Evolutionary conservation across 2,888 invertebrate species (phyloP).

Genomic region (Rhopalosiphum nymphaeae): DNA sequence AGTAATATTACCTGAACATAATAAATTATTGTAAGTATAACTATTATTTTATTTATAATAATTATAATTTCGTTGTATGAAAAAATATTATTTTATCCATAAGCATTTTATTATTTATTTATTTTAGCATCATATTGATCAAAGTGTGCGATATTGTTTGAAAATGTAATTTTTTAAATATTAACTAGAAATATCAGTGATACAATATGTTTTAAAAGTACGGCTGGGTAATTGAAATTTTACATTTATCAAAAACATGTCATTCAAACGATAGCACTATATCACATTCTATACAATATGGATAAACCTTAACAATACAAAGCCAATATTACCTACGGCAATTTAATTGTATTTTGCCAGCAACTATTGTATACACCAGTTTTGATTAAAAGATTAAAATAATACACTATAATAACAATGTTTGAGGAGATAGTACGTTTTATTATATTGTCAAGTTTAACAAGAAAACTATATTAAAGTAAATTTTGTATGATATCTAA

Average conservation of each 20-base stretch:
- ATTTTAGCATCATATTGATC: neutral
- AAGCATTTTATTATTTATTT: neutral
- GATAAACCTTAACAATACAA: neutral
- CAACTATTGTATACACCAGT: neutral
- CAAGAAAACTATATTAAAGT: neutral
- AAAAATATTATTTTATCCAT: neutral
- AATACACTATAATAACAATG: neutral
- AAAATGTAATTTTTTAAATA: neutral
- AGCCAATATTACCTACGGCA: neutral
- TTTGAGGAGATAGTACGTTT: neutral
- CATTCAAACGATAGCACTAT: neutral
- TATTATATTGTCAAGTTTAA: neutral
- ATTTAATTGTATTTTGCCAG: neutral
- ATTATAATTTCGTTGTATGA: neutral
- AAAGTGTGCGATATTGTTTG: neutral
- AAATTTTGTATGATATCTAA: neutral
- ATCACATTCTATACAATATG: neutral
- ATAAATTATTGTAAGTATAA: neutral
- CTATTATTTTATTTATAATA: neutral
- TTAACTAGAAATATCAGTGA: neutral
- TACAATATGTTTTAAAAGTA: neutral
- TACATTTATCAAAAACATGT: neutral
- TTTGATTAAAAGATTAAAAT: neutral
- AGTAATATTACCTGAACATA: neutral
- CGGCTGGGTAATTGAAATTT: neutral